Conservation (phyloP, 2,888 invertebrate species). For the Drosophila anomelani region DNA sequence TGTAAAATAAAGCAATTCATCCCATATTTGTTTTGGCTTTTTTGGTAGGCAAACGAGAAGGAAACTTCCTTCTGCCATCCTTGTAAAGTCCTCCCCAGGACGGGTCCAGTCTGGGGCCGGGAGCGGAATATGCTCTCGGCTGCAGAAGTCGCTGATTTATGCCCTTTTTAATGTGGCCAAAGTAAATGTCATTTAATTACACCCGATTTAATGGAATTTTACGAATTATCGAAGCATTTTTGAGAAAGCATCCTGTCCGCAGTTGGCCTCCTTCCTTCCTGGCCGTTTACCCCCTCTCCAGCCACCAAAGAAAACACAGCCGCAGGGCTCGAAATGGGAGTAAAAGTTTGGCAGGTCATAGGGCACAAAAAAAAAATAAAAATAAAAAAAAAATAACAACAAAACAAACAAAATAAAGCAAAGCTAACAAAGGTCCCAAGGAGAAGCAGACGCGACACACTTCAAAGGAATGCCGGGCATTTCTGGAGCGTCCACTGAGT, state of each 20-base stretch:
- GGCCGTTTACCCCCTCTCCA: constrained; percentile 32
- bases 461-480: constrained; percentile 66
- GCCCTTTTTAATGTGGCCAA: constrained; percentile 83
- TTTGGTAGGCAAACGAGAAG: constrained; percentile 65
- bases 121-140: constrained; percentile 62
- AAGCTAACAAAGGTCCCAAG: constrained; percentile 30
- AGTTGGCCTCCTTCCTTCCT: constrained; percentile 6
- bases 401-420: constrained; percentile 11
- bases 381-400: not conserved
- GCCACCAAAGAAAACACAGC: constrained; percentile 1
- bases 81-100: constrained; percentile 4
- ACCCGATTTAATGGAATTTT: constrained; percentile 84
- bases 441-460: constrained; percentile 55
- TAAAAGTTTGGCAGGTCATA: constrained; percentile 22
- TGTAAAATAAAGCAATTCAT: constrained; percentile 54
- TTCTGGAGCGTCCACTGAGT: constrained; percentile 36
- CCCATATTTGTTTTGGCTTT: constrained; percentile 74
- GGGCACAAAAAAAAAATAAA: not conserved
- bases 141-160: constrained; percentile 82
- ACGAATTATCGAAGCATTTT: constrained; percentile 81
- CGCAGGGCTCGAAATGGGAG: constrained; percentile 11
- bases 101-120: constrained; percentile 31
- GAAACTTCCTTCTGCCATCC: constrained; percentile 55
- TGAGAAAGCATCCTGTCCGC: constrained; percentile 39
- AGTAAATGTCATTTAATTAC: constrained; percentile 85